phyloP scores from a whole-genome alignment of 2,113 vertebrate species.

The Xenus cinereus region DNA sequence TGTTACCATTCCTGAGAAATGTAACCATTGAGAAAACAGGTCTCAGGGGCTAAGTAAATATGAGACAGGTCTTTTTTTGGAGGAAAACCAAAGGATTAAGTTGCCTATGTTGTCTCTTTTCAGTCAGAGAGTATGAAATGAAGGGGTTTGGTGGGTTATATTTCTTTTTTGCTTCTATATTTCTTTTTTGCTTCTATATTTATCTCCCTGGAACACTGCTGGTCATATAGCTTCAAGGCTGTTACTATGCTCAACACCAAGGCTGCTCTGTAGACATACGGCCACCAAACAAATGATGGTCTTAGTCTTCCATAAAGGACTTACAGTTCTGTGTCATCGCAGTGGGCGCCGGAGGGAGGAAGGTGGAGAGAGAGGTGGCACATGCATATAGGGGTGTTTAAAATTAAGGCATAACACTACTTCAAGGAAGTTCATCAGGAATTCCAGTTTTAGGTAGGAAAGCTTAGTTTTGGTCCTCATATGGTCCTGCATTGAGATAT shows the following conservation, averaged over 20 bases:
- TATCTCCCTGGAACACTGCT: background rate
- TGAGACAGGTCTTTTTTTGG: background rate
- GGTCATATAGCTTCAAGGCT: background rate
- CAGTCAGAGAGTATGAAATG: background rate
- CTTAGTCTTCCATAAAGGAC: background rate
- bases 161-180: background rate
- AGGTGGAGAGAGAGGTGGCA: background rate
- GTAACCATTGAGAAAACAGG: background rate
- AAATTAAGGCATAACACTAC: background rate
- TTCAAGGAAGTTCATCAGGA: background rate
- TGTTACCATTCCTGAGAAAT: background rate
- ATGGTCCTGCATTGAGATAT: background rate
- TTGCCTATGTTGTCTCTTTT: background rate
- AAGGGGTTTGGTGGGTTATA: background rate
- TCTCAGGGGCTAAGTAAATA: background rate
- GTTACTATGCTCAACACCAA: background rate
- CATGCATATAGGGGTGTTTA: fast-evolving
- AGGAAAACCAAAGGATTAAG: background rate
- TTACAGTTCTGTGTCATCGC: background rate
- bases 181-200: background rate
- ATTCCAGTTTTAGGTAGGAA: background rate
- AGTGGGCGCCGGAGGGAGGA: background rate
- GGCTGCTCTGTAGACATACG: background rate
- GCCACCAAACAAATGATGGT: background rate
- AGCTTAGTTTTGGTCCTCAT: background rate